Percentiles rank a stretch among this genome's conserved stretches.
Evolutionary conservation across 2,888 invertebrate species (phyloP).

Genomic region (Drosophila subsilvestris): DNA sequence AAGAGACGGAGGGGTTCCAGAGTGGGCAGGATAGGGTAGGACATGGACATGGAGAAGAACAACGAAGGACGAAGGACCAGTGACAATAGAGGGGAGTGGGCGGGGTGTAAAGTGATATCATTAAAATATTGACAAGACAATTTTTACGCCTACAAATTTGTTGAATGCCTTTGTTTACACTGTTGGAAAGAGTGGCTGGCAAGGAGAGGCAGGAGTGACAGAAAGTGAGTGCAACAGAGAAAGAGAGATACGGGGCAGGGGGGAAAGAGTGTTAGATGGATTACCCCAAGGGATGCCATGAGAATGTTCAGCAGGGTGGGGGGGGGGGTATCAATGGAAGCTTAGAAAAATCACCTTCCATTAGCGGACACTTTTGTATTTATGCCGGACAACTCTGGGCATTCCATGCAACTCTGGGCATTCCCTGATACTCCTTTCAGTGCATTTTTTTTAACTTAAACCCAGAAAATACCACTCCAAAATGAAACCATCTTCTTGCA

Average conservation of each 20-base stretch:
- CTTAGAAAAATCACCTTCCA: not conserved
- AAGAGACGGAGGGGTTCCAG: conserved; percentile 1
- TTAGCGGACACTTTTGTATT: too few species aligned
- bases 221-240: not conserved
- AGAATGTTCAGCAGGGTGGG: not conserved
- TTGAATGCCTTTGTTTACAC: conserved; percentile 59
- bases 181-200: conserved; percentile 8
- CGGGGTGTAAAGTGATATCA: conserved; percentile 76
- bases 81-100: conserved; percentile 10
- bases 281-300: not conserved
- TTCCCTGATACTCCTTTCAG: not conserved
- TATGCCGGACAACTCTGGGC: too few species aligned
- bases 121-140: conserved; percentile 83
- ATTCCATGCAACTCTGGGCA: not conserved
- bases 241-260: not conserved
- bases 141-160: conserved; percentile 83
- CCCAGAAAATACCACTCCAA: too few species aligned
- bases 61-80: conserved; percentile 15
- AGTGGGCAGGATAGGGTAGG: not conserved
- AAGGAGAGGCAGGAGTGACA: too few species aligned
- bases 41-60: conserved; percentile 3
- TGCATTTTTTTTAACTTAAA: not conserved
- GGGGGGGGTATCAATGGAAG: not conserved
- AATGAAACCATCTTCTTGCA: too few species aligned
- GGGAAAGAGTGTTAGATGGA: not conserved